Conservation (phyloP, 2,888 invertebrate genomes). For the Troglohyphantes excavatus region DNA sequence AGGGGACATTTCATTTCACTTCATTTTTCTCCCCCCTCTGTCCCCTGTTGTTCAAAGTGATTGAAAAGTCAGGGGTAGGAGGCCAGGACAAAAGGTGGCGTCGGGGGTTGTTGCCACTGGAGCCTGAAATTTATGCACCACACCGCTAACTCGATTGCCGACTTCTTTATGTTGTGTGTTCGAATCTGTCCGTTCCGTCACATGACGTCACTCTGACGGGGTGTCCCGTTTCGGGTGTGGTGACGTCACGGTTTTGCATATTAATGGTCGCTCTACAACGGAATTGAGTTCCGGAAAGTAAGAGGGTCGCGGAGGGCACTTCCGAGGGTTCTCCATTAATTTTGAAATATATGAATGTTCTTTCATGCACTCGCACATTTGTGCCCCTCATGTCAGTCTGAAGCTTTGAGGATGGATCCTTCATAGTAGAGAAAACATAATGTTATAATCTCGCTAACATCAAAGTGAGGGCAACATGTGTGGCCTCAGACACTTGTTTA, state of each 20-base stretch:
- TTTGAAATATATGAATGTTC: too few species aligned
- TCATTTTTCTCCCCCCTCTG: slow-evolving; percentile 36
- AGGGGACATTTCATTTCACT: slow-evolving; percentile 37
- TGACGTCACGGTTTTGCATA: slow-evolving; percentile 69
- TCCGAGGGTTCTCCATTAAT: too few species aligned
- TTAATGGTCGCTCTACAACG: slow-evolving; percentile 27
- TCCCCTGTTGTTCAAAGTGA: slow-evolving; percentile 66
- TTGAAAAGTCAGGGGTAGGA: slow-evolving; percentile 73
- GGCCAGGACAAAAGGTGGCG: slow-evolving; percentile 60
- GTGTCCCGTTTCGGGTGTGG: slow-evolving; percentile 43
- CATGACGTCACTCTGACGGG: slow-evolving; percentile 54
- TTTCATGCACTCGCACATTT: neutral
- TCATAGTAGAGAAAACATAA: too few species aligned
- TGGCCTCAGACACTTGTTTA: too few species aligned
- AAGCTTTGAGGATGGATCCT: too few species aligned
- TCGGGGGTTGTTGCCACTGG: slow-evolving; percentile 47
- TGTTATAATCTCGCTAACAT: too few species aligned
- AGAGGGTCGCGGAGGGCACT: too few species aligned
- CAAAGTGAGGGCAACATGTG: too few species aligned
- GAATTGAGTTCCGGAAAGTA: neutral
- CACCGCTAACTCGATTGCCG: slow-evolving; percentile 75
- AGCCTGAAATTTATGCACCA: slow-evolving; percentile 77
- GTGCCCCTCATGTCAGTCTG: neutral
- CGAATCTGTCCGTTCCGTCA: neutral
- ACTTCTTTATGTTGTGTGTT: slow-evolving; percentile 32